Conservation (phyloP, 2,797 vertebrate genomes). For the Alfaro cultratus region DNA sequence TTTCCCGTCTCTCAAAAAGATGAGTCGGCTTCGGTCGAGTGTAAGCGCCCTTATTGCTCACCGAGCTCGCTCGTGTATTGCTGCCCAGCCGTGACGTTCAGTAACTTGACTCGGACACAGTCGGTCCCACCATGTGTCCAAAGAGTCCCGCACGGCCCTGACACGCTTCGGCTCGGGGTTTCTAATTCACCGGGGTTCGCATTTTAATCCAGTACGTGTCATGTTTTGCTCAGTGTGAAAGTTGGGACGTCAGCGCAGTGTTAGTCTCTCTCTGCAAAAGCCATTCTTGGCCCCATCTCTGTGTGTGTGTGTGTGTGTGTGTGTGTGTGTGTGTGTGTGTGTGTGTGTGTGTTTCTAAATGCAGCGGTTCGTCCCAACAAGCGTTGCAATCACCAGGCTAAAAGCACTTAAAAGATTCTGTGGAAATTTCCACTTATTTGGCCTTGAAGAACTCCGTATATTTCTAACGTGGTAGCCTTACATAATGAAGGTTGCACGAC, state of each 20-base stretch:
- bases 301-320: not conserved
- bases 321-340: not conserved
- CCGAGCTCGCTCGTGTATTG: conserved; percentile 67
- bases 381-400: conserved; percentile 34
- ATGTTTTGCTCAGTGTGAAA: conserved; percentile 71
- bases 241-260: conserved; percentile 70
- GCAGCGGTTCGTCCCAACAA: conserved; percentile 52
- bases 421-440: conserved; percentile 43
- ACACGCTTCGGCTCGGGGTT: not conserved
- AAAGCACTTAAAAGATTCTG: conserved; percentile 32
- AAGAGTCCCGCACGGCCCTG: conserved; percentile 37
- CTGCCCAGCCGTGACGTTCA: conserved; percentile 81
- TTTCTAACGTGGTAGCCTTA: conserved; percentile 52
- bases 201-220: conserved; percentile 20
- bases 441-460: conserved; percentile 37
- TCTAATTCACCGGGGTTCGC: conserved; percentile 21
- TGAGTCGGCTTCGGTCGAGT: conserved; percentile 80
- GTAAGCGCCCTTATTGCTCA: conserved; percentile 80
- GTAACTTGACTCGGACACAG: conserved; percentile 84
- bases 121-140: conserved; percentile 70
- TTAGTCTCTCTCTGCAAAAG: conserved; percentile 47
- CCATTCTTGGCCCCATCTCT: conserved; percentile 70
- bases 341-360: conserved; percentile 31
- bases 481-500: conserved; percentile 68
- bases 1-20: conserved; percentile 88